Evolutionary conservation across 2,113 vertebrate genomes (phyloP), one percentile per base, ranked within the genome.

Genomic region (Trematocara nigrifrons): DNA sequence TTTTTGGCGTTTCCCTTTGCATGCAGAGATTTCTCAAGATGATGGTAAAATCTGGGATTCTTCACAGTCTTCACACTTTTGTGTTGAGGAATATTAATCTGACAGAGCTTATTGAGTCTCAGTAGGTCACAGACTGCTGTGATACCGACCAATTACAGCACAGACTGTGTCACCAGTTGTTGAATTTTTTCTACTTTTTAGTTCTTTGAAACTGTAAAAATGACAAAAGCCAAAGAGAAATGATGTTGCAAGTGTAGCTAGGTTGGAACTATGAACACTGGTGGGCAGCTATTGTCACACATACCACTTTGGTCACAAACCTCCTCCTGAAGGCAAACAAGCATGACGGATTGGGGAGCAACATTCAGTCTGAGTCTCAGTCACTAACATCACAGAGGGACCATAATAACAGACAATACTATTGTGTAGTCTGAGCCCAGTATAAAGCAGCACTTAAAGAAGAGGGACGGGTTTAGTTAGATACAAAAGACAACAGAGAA

Each of bases 11-110:
- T 38, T 5, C 6, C 64, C 1, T 40, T 40, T 42, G n/a, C 7
- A 40, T 42, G 38, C 64, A 42, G n/a, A 22, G 35, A 71, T 26
- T 71, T 71, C 64, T 71, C 38, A 7, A 71, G 64, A 71, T 71
- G 4, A 38, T 33, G 57, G 57, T 61, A 18, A 61, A 61, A 33
- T 33, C 56, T 71, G 64, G 40, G 20, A 35, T 35, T 35, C 9
- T 35, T 18, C 18, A n/a, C 15, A 42, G 38, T 38, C 33, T 20
- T 66, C 57, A 61, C 15, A 35, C 9, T 35, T 61, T 61, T 10
- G 57, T 18, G 29, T 33, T 33, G 57, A 61, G 57, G 57, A 18
- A 59, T 61, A 61, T 35, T 61, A 61, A 1, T 35, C 59, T 64
- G 33, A 64, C 10, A 38, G 59, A n/a, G 16, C 16, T 33, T 18